Evolutionary conservation across 2,888 invertebrate species (phyloP).

Genomic region (Magallana nippona): DNA sequence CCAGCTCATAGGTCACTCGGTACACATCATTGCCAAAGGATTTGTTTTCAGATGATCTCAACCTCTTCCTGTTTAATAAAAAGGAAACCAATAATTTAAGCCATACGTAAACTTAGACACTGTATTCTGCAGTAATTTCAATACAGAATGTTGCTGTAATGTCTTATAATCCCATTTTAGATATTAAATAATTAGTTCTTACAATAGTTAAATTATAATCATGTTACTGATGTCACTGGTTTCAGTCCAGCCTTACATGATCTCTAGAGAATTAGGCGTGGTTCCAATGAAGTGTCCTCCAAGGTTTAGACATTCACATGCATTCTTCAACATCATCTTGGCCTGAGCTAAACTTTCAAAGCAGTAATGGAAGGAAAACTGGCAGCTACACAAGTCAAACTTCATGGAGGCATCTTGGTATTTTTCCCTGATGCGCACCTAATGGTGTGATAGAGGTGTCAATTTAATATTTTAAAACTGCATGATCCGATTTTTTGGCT

Average conservation of each 20-base stretch:
- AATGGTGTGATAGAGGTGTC: conserved; percentile 31
- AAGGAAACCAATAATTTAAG: background rate
- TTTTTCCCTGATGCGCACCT: conserved; percentile 80
- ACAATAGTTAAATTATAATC: no score
- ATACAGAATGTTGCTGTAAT: no score
- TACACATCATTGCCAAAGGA: conserved; percentile 82
- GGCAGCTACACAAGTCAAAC: conserved; percentile 95
- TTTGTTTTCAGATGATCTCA: conserved; percentile 65
- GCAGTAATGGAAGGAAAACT: conserved; percentile 97
- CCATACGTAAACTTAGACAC: background rate
- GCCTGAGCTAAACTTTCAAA: conserved; percentile 85
- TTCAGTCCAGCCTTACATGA: background rate
- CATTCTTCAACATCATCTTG: conserved; percentile 94
- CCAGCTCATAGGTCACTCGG: conserved; percentile 79
- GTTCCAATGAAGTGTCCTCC: conserved; percentile 98
- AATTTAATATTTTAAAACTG: no score
- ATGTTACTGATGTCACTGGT: background rate
- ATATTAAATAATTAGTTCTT: no score
- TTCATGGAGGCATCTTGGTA: conserved; percentile 88
- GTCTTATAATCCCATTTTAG: no score
- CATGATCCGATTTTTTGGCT: no score
- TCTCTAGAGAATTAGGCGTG: conserved; percentile 89
- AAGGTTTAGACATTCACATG: conserved; percentile 91
- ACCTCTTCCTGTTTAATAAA: conserved; percentile 67
- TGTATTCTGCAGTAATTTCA: no score